Conservation (phyloP, 2,888 invertebrate species). For the Ennomos erosarius region DNA sequence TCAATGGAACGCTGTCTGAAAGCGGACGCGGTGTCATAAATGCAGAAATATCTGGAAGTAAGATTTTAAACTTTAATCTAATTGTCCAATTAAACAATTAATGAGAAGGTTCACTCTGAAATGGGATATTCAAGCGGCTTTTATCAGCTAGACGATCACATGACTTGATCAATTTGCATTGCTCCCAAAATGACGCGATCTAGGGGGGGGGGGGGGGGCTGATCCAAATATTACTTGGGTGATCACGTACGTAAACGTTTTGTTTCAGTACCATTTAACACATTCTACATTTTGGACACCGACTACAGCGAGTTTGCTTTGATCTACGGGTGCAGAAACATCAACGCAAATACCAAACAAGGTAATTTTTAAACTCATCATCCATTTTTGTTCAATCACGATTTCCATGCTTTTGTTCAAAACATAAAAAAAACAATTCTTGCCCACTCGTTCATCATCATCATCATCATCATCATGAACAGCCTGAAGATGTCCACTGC, state of each 20-base stretch:
- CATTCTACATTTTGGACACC: slow-evolving; percentile 86
- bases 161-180: too few species aligned
- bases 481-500: too few species aligned
- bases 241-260: slow-evolving; percentile 2
- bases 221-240: background rate
- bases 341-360: slow-evolving; percentile 56
- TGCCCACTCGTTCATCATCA: too few species aligned
- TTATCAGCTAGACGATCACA: too few species aligned
- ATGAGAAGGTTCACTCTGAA: too few species aligned
- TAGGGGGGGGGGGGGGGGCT: too few species aligned
- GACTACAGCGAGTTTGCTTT: slow-evolving; percentile 87
- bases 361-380: slow-evolving; percentile 48
- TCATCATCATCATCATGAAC: too few species aligned
- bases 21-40: slow-evolving; percentile 60
- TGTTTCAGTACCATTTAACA: slow-evolving; percentile 57
- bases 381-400: too few species aligned
- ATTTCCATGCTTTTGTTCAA: too few species aligned
- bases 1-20: slow-evolving; percentile 43
- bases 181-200: too few species aligned
- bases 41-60: slow-evolving; percentile 50
- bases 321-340: slow-evolving; percentile 85
- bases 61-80: slow-evolving; percentile 9
- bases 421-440: too few species aligned
- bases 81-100: background rate
- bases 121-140: too few species aligned